Percentiles rank a stretch among this genome's conserved stretches.
Conservation (phyloP, 2,888 invertebrate genomes). For the Drosophila picticornis region DNA sequence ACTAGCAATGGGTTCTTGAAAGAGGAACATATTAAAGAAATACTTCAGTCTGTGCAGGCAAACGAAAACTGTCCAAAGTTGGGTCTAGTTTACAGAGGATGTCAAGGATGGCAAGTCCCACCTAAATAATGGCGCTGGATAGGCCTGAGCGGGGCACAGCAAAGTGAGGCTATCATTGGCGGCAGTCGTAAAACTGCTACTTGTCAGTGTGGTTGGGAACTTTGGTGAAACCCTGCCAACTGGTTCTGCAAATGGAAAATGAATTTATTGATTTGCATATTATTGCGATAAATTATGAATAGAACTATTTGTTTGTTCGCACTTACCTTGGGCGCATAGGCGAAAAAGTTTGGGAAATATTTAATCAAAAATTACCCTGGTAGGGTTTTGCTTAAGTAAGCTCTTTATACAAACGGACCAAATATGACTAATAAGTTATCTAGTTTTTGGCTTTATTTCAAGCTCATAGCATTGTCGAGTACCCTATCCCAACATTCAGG, state of each 20-base stretch:
- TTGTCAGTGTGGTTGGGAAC: conserved; percentile 87
- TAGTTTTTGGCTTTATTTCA: conserved; percentile 68
- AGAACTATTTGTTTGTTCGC: conserved; percentile 41
- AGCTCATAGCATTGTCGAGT: conserved; percentile 86
- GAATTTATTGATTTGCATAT: conserved; percentile 34
- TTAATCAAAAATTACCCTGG: conserved; percentile 19
- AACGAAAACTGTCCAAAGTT: conserved; percentile 61
- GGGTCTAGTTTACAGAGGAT: conserved; percentile 21
- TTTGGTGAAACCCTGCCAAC: conserved; percentile 91
- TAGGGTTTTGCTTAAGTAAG: conserved; percentile 18
- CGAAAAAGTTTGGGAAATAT: conserved; percentile 32
- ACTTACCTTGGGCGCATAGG: conserved; percentile 77
- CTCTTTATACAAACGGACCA: conserved; percentile 58
- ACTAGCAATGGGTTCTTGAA: conserved; percentile 88
- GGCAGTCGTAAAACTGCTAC: conserved; percentile 88
- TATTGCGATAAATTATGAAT: conserved; percentile 30
- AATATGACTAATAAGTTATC: conserved; percentile 30
- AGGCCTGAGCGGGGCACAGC: conserved; percentile 89
- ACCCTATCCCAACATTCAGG: conserved; percentile 99
- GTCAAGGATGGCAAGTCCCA: conserved; percentile 67
- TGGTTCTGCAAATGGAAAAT: conserved; percentile 86
- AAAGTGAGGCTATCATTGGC: conserved; percentile 87
- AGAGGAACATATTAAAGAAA: background rate
- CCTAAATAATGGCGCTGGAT: conserved; percentile 89
- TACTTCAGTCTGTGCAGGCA: background rate